Evolutionary conservation across 2,888 invertebrate species (phyloP).

Genomic region (Agrotis clavis): DNA sequence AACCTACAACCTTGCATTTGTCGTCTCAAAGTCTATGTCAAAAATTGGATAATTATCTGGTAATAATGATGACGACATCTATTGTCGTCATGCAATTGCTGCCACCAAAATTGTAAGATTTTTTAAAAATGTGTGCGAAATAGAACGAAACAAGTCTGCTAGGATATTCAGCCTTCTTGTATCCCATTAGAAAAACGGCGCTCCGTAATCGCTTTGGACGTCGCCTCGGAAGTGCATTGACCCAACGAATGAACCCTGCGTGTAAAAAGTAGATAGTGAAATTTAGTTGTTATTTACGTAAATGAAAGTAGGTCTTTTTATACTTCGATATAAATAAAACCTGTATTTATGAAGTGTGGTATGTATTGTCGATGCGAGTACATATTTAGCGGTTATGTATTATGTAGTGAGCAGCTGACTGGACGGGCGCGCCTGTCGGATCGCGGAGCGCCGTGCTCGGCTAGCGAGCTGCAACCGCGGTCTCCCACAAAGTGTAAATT

Average conservation of each 20-base stretch:
- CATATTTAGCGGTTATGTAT: conserved; percentile 61
- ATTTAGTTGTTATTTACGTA: conserved; percentile 67
- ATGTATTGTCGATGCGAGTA: conserved; percentile 54
- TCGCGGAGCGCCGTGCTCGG: conserved; percentile 70
- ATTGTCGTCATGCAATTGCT: conserved; percentile 59
- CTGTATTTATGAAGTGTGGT: conserved; percentile 60
- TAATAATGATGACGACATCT: conserved; percentile 62
- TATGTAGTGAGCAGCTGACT: conserved; percentile 86
- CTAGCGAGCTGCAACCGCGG: conserved; percentile 78
- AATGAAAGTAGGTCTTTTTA: conserved; percentile 64
- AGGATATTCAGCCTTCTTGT: conserved; percentile 73
- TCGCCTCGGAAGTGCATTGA: conserved; percentile 90
- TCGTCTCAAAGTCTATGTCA: conserved; percentile 53
- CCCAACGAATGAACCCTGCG: conserved; percentile 87
- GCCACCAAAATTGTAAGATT: conserved; percentile 36
- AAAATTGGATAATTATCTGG: conserved; percentile 62
- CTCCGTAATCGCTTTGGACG: conserved; percentile 86
- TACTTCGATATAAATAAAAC: conserved; percentile 55
- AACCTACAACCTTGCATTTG: conserved; percentile 71
- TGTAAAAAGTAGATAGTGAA: conserved; percentile 74
- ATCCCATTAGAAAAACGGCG: conserved; percentile 82
- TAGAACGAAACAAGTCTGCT: conserved; percentile 60
- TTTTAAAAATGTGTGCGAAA: conserved; percentile 4
- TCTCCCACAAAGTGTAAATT: conserved; percentile 91
- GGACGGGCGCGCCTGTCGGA: conserved; percentile 70